Evolutionary conservation across 2,888 invertebrate genomes (phyloP).

Genomic region (Dusona sp.): DNA sequence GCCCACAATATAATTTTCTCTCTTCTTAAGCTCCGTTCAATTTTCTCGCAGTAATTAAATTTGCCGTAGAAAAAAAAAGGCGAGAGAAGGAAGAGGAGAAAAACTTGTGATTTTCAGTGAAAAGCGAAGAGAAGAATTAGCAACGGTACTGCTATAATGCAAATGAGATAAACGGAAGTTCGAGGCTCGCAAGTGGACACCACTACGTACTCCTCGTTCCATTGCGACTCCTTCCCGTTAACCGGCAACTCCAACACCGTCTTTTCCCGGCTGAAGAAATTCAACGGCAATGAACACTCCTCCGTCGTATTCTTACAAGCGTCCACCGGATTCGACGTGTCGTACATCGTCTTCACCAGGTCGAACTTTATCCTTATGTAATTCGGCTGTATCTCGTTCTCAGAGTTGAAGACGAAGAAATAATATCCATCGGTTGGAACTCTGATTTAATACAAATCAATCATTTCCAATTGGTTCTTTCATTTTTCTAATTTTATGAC

Average conservation of each 20-base stretch:
- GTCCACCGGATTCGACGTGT: constrained; percentile 87
- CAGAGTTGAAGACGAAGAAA: constrained; percentile 93
- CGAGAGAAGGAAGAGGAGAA: background rate
- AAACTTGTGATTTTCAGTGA: constrained; percentile 84
- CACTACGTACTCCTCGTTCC: constrained; percentile 91
- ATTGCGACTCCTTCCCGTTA: constrained; percentile 88
- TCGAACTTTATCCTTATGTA: constrained; percentile 89
- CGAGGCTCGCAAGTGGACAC: constrained; percentile 91
- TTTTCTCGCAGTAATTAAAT: constrained; percentile 9
- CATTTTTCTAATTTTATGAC: background rate
- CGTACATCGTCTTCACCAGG: constrained; percentile 90
- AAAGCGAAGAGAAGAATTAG: constrained; percentile 90
- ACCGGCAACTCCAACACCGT: constrained; percentile 90
- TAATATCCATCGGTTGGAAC: constrained; percentile 92
- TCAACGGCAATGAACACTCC: constrained; percentile 88
- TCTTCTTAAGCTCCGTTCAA: background rate
- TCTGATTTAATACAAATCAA: constrained; percentile 82
- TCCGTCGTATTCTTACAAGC: constrained; percentile 88
- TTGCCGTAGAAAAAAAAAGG: background rate
- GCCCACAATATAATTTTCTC: background rate
- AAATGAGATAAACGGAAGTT: constrained; percentile 89
- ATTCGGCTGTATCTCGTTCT: constrained; percentile 91
- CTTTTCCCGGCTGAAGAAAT: constrained; percentile 90
- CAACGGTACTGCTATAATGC: constrained; percentile 90
- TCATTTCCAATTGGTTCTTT: background rate